Evolutionary conservation across 2,888 invertebrate species (phyloP).

Genomic region (Pediacus dermestoides): DNA sequence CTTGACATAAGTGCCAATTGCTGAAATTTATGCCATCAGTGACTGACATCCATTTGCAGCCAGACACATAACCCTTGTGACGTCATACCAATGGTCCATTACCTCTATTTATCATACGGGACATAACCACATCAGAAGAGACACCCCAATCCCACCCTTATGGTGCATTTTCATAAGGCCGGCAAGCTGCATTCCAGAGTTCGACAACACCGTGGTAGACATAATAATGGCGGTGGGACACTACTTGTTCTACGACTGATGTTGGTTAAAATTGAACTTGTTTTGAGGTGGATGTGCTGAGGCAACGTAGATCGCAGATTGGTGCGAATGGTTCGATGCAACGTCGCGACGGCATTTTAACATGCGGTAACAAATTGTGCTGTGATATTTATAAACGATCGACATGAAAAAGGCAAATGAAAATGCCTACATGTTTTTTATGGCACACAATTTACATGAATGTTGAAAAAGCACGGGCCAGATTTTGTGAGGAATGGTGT

Average conservation of each 20-base stretch:
- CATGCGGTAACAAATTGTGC: too few species aligned
- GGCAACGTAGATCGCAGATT: too few species aligned
- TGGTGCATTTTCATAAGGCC: conserved; percentile 2
- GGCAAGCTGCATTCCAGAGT: conserved; percentile 8
- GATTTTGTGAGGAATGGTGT: too few species aligned
- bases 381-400: too few species aligned
- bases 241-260: too few species aligned
- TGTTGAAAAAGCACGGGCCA: too few species aligned
- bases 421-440: too few species aligned
- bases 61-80: conserved; percentile 20
- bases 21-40: conserved; percentile 28
- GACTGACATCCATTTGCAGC: conserved; percentile 25
- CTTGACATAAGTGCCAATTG: conserved; percentile 14
- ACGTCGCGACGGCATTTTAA: conserved; percentile 3
- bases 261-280: too few species aligned
- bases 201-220: conserved; percentile 16
- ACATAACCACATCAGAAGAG: conserved; percentile 2
- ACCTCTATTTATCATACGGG: conserved; percentile 15
- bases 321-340: background rate
- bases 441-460: too few species aligned
- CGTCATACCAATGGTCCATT: conserved; percentile 20
- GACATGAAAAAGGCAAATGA: too few species aligned
- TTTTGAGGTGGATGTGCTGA: too few species aligned
- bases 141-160: conserved; percentile 6
- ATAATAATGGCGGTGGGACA: conserved; percentile 19